Evolutionary conservation across 2,888 invertebrate genomes (phyloP), one percentile per base, ranked within the genome.

Genomic region (Drosophila algonquin): DNA sequence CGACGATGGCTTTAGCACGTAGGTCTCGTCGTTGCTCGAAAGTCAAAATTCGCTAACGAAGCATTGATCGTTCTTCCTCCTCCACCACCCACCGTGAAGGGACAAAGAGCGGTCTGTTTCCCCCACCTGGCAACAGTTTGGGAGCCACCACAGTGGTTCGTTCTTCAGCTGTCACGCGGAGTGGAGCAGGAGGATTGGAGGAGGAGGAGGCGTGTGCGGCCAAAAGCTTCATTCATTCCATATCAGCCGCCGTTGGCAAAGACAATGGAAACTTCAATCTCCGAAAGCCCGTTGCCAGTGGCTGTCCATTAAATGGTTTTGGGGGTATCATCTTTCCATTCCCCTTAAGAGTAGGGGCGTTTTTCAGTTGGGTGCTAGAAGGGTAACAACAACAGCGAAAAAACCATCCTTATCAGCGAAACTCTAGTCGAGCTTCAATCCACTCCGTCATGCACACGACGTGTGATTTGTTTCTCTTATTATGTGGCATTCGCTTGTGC

Each of bases 171-270:
- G 65, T 65, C 65, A 63, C 4, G 35, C 35, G 12, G 4, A 30
- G 30, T 7, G 27, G 6, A 6, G 7, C 27, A 7, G 7, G 7
- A 7, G 27, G 7, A 7, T 6, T 7, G 27, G 27, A 1, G 27
- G 10, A 12, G 35, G 10, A 10, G 1, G 18, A 21, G 48, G 18
- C 10, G 18, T 32, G 54, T 32, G 45, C 50, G 4, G 12, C 35
- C 4, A 67, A 63, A 63, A 21, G 21, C 14, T 4, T 3, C 24
- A 21, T 21, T 21, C 21, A 6, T 16, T 54, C 30, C 50, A 16
- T 69, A 69, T 69, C 69, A 67, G 69, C 59, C 67, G 59, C 44
- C 40, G 14, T n/a, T 1, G 32, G 1, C 45, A 10, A 45, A 67
- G 59, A 30, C 67, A 32, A 12, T 4, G 54, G 40, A 40, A 61